A percentile compares a stretch with the other conserved stretches of the same genome.
Evolutionary conservation across 2,113 vertebrate species (phyloP).

Genomic region (Morone saxatilis): DNA sequence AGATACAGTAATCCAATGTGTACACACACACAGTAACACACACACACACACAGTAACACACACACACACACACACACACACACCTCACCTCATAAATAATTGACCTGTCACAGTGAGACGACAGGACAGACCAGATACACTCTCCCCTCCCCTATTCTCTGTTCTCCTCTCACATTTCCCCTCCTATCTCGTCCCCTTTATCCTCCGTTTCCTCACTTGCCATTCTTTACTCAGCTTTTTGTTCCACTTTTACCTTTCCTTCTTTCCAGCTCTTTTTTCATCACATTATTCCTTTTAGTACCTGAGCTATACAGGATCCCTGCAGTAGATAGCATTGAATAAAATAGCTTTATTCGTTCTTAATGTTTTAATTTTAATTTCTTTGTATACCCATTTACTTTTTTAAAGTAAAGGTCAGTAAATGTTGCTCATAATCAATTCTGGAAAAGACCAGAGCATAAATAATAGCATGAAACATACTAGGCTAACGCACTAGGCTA

Average conservation of each 20-base stretch:
- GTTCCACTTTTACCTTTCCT: background rate
- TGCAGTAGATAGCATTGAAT: background rate
- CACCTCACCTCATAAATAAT: slow-evolving; percentile 74
- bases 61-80: slow-evolving; percentile 35
- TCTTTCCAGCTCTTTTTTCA: background rate
- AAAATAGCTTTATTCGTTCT: background rate
- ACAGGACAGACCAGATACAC: slow-evolving; percentile 57
- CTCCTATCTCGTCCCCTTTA: slow-evolving; percentile 40
- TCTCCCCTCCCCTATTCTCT: slow-evolving; percentile 48
- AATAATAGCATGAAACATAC: background rate
- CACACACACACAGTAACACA: background rate
- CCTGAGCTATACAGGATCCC: background rate
- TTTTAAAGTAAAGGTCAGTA: no score
- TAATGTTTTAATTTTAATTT: background rate
- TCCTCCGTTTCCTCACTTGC: slow-evolving; percentile 12
- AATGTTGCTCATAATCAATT: no score
- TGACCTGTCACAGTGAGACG: slow-evolving; percentile 70
- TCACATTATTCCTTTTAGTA: background rate
- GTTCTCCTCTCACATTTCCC: slow-evolving; percentile 56
- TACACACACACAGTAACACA: slow-evolving; percentile 17
- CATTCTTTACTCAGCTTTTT: slow-evolving; percentile 21
- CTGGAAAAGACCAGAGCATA: background rate
- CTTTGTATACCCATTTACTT: no score
- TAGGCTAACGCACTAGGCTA: no score
- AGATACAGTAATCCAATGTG: slow-evolving; percentile 66